Percentiles rank a stretch among this genome's conserved stretches.
Conservation (phyloP, 1,140 invertebrate genomes). For the Drosophila micromelanica region DNA sequence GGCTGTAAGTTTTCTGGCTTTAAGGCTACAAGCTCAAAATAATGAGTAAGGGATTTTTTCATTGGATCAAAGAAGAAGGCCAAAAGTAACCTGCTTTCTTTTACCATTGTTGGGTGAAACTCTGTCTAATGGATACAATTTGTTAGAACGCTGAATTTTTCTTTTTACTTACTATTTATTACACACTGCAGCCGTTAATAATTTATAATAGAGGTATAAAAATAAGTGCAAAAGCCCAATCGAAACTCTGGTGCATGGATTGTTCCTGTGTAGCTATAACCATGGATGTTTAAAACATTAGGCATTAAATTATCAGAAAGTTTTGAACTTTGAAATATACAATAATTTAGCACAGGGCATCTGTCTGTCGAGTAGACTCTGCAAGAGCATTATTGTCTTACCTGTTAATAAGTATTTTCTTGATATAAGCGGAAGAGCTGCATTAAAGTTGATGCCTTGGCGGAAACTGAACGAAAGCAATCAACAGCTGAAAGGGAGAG, state of each 20-base stretch:
- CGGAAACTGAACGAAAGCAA: constrained; percentile 58
- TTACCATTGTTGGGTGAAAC: constrained; percentile 42
- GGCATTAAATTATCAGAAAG: no score
- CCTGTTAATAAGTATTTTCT: constrained; percentile 39
- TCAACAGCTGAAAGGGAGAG: constrained; percentile 53
- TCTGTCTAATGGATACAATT: constrained; percentile 45
- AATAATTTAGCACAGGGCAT: not conserved
- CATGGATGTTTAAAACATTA: no score
- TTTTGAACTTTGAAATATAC: no score
- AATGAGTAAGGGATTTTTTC: constrained; percentile 52
- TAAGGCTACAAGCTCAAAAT: constrained; percentile 31
- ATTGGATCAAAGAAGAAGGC: constrained; percentile 18
- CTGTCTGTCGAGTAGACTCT: not conserved
- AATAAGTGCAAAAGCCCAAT: not conserved
- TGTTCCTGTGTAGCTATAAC: no score
- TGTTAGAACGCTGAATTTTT: constrained; percentile 47
- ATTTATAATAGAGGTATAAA: not conserved
- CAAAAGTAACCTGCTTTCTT: constrained; percentile 51
- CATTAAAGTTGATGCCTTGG: constrained; percentile 36
- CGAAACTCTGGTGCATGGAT: no score
- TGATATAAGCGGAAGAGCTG: constrained; percentile 51
- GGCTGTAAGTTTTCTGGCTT: constrained; percentile 40
- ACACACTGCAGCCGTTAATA: not conserved
- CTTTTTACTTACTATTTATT: not conserved
- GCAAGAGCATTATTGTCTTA: not conserved